Evolutionary conservation across 2,888 invertebrate genomes (phyloP).

Genomic region (Eristalinus sepulchralis): DNA sequence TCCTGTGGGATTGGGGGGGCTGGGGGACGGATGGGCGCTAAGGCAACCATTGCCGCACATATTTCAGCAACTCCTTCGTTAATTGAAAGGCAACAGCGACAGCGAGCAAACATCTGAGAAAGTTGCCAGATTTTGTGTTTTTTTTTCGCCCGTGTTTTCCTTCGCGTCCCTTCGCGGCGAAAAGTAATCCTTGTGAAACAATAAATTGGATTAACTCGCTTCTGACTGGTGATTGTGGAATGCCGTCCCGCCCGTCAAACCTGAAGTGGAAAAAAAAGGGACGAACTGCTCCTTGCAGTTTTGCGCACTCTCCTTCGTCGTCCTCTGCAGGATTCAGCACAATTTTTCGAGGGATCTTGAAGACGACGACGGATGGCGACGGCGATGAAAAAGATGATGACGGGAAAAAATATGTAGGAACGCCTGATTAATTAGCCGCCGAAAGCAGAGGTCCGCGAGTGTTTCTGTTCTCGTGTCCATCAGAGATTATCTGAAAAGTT

Average conservation of each 20-base stretch:
- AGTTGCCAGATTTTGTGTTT: conserved; percentile 26
- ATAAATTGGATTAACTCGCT: conserved; percentile 63
- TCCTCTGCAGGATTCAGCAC: conserved; percentile 8
- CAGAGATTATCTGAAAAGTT: conserved; percentile 28
- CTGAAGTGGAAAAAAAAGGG: conserved; percentile 2
- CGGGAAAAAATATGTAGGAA: conserved; percentile 4
- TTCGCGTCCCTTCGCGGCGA: background rate
- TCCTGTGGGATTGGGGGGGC: background rate
- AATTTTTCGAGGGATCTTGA: background rate
- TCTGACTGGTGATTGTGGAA: conserved; percentile 32
- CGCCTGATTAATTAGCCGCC: conserved; percentile 65
- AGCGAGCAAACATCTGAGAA: conserved; percentile 28
- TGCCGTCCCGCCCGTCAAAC: background rate
- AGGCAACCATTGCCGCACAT: background rate
- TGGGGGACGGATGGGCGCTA: background rate
- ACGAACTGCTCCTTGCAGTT: background rate
- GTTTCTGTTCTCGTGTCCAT: conserved; percentile 13
- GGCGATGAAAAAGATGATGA: background rate
- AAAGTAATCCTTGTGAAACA: conserved; percentile 36
- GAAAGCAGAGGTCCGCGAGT: conserved; percentile 49
- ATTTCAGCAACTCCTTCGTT: conserved; percentile 27
- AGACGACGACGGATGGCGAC: background rate
- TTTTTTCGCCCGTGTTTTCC: background rate
- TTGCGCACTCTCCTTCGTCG: background rate
- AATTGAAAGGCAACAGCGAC: conserved; percentile 52